Evolutionary conservation across 2,113 vertebrate genomes (phyloP).

Genomic region (Electrona antarctica): DNA sequence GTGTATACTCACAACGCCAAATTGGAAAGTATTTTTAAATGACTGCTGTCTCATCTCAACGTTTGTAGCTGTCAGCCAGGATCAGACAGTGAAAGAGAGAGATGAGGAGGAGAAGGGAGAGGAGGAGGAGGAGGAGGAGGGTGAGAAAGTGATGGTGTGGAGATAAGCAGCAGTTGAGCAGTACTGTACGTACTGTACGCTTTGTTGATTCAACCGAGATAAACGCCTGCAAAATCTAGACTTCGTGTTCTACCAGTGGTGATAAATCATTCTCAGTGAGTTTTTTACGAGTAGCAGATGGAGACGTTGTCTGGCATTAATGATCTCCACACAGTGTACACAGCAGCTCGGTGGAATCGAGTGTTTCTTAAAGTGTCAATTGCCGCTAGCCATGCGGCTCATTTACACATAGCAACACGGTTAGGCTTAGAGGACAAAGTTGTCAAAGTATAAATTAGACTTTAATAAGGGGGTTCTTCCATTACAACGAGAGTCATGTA

Average conservation of each 20-base stretch:
- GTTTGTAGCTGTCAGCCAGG: not conserved
- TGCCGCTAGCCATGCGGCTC: conserved; percentile 18
- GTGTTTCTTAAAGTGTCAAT: conserved; percentile 38
- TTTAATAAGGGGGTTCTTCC: conserved; percentile 20
- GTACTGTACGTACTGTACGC: not conserved
- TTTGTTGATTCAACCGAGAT: conserved; percentile 38
- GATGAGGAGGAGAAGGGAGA: not conserved
- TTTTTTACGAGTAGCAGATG: conserved; percentile 61
- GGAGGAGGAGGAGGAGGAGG: not conserved
- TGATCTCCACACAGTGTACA: conserved; percentile 47
- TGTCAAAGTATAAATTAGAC: too few relatives aligned
- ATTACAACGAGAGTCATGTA: conserved; percentile 43
- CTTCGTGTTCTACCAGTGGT: conserved; percentile 22
- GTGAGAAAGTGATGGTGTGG: conserved; percentile 2
- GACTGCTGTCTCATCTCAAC: not conserved
- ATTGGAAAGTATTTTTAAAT: not conserved
- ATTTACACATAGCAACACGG: too few relatives aligned
- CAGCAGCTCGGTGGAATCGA: conserved; percentile 53
- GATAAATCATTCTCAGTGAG: conserved; percentile 34
- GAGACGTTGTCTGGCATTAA: conserved; percentile 50
- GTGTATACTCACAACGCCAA: not conserved
- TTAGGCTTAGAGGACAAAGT: too few relatives aligned
- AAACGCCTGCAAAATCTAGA: conserved; percentile 40
- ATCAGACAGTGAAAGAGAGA: not conserved
- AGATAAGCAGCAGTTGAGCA: conserved; percentile 29